These are phyloP conservation scores for Psix sp. DNA, from an alignment of 1,140 invertebrate genomes.

Conservation along the genomic window DNA sequence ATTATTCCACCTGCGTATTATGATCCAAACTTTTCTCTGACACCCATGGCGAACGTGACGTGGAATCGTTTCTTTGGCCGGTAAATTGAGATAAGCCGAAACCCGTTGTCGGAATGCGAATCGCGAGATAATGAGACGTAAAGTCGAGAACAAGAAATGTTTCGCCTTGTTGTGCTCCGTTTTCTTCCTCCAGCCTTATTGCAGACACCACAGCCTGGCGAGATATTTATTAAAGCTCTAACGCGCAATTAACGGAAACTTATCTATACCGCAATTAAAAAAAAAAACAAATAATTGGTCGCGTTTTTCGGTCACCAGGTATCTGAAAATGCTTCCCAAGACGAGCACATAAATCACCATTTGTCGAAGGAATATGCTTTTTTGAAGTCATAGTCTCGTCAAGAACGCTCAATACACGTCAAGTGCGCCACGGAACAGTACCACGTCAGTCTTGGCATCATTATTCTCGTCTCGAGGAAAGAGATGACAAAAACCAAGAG, in stretches of 20 bases:
- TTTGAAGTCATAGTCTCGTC: constrained; percentile 10
- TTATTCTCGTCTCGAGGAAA: constrained; percentile 61
- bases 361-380: constrained; percentile 12
- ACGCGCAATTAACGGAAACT: constrained; percentile 8
- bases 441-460: constrained; percentile 53
- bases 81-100: constrained; percentile 68
- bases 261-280: constrained; percentile 12
- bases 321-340: background rate
- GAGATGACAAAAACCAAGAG: constrained; percentile 59
- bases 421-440: constrained; percentile 32
- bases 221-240: constrained; percentile 34
- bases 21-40: constrained; percentile 49
- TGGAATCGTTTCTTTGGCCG: constrained; percentile 49
- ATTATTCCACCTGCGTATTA: constrained; percentile 57
- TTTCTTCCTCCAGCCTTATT: constrained; percentile 37
- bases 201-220: constrained; percentile 14
- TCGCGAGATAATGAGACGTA: constrained; percentile 64
- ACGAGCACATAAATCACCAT: constrained; percentile 2
- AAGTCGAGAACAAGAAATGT: constrained; percentile 58
- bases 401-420: constrained; percentile 47
- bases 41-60: constrained; percentile 54
- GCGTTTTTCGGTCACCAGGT: no score
- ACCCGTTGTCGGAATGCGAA: constrained; percentile 66
- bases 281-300: background rate
- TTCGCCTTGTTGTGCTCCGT: constrained; percentile 40